Evolutionary conservation across 2,888 invertebrate genomes (phyloP), one percentile per base, ranked within the genome.

Genomic region (Tenodera sinensis): DNA sequence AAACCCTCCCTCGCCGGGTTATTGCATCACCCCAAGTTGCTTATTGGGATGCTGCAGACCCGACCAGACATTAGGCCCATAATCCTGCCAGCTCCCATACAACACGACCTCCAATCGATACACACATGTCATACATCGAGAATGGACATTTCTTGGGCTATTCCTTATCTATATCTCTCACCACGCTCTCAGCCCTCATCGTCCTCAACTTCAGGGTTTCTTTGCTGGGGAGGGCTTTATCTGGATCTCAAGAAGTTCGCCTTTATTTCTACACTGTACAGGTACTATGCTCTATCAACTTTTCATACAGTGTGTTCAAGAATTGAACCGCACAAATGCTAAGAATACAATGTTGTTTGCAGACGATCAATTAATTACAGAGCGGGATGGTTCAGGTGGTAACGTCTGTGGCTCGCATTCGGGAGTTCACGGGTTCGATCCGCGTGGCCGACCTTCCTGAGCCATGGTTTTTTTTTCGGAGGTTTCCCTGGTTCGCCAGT

Each of bases 11-110:
- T 85, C 54, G 28, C 54, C 54, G 28, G 9, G 85, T 27, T 88
- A 88, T 83, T 88, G 47, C 88, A 47, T 47, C 85, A 27, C 71
- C 71, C 28, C n/a, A 25, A 83, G 88, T 83, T 88, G 88, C 88
- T 88, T 83, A 88, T 83, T 88, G 88, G 83, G 28, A 34, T n/a
- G 71, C 54, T 71, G 54, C 54, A 71, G 54, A 14, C 15, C 47
- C 27, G 27, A 85, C n/a, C 47, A 42, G 28, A 54, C 85, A 85
- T 85, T 85, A 85, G 28, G 54, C 27, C 85, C 54, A 28, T 85
- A 54, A 85, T n/a, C 54, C 42, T 42, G 47, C 85, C 54, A 12
- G 6, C 85, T 42, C 54, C 27, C 54, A n/a, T 54, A 42, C 88
- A 88, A 47, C 27, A 42, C 83, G 30, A 27, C n/a, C 71, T 71